Base-by-base conservation (phyloP, 2,113 vertebrate species). In the Misgurnus anguillicaudatus region DNA sequence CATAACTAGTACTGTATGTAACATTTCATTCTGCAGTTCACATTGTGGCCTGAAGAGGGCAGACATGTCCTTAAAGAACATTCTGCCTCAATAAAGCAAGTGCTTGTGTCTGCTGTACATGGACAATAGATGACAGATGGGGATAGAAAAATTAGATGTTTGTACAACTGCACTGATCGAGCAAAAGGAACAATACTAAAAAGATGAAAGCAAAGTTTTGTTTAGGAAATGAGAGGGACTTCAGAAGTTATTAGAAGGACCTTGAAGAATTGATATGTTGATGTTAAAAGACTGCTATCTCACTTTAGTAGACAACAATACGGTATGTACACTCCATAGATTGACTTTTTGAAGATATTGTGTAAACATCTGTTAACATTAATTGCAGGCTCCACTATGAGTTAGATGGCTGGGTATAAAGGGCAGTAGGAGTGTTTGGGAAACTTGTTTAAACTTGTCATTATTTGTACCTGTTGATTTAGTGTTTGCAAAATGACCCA, bases 41-140 rank as follows among this genome's bases (percentile, higher is more conserved):
- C 10, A 38, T 1, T 19, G 41, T 31, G 3, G 13, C 69, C 85
- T 75, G 74, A 8, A 53, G 80, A 62, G 67, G 85, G 85, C 82
- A 80, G 10, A 74, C 41, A 68, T 5, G 3, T 39, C 31, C 13
- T 48, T 57, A 51, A 45, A 45, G 19, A 61, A 39, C 61, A 62
- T 41, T 8, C 17, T 5, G 24, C 66, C 39, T 21, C 9, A 17
- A n/a, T n/a, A 4, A 36, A 42, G 58, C 36, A 24, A 42, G 38
- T 74, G 62, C 39, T 53, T 48, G 62, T 69, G 71, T 45, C 21
- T 31, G 21, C 68, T 64, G 69, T 58, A 51, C n/a, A 42, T 81
- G 38, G 47, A 77, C 73, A 70, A 72, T 47, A 63, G 19, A 57
- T 63, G 8, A 14, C 11, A 55, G 47, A 19, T 68, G n/a, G 10